phyloP scores from a whole-genome alignment of 2,888 invertebrate genomes.

The Harpagoxenus sublaevis region DNA sequence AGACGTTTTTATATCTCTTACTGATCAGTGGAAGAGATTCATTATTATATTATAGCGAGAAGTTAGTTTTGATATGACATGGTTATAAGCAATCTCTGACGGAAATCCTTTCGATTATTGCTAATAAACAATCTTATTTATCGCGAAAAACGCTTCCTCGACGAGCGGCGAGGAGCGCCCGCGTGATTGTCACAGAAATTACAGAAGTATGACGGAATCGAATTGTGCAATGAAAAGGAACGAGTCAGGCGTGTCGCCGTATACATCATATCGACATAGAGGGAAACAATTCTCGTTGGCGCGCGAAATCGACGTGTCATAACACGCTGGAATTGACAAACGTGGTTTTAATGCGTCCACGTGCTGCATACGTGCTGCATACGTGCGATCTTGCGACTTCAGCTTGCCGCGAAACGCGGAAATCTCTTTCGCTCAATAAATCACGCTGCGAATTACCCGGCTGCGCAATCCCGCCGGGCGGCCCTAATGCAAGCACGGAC shows the following conservation, averaged over 20 bases:
- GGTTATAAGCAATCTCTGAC: not conserved
- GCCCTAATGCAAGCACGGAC: conserved; percentile 9
- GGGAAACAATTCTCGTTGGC: conserved; percentile 1
- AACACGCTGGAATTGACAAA: conserved; percentile 31
- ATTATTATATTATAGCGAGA: not conserved
- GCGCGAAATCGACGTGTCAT: conserved; percentile 35
- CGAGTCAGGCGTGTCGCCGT: conserved; percentile 9
- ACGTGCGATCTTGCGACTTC: not conserved
- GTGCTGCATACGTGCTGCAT: not conserved
- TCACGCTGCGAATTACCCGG: conserved; percentile 19
- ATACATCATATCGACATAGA: not conserved
- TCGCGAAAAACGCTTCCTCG: not conserved
- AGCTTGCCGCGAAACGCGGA: conserved; percentile 9
- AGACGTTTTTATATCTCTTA: conserved; percentile 34
- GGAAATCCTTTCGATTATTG: not conserved
- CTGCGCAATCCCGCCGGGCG: conserved; percentile 29
- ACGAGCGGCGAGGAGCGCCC: not conserved
- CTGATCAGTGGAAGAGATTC: conserved; percentile 23
- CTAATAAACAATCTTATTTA: not conserved
- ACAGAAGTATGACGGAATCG: not conserved
- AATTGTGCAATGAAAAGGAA: conserved; percentile 7
- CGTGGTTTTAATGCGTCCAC: conserved; percentile 14
- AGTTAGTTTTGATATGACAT: not conserved
- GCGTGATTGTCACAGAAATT: conserved; percentile 19
- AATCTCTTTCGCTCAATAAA: conserved; percentile 34